Conservation (phyloP, 2,113 vertebrate species). For the Phyllopteryx taeniolatus region DNA sequence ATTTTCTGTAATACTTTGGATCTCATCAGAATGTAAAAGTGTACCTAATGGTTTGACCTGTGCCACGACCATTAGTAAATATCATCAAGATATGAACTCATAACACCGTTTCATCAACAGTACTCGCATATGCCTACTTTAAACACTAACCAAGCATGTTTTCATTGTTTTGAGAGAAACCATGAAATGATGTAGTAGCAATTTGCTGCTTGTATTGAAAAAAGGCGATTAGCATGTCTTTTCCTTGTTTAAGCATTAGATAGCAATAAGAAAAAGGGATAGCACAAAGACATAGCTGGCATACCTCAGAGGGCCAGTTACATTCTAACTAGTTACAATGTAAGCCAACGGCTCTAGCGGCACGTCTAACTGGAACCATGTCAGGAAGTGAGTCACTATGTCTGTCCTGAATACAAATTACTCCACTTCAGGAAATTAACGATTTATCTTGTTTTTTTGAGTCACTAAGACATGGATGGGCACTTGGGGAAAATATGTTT, state of each 20-base stretch:
- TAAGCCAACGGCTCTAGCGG: constrained; percentile 16
- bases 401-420: constrained; percentile 26
- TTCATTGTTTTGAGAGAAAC: neutral
- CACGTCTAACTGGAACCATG: constrained; percentile 41
- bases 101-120: neutral
- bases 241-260: neutral
- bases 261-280: neutral
- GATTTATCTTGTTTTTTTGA: constrained; percentile 23
- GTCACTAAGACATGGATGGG: constrained; percentile 24
- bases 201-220: neutral
- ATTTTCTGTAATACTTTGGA: neutral
- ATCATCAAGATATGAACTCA: neutral
- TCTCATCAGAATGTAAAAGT: neutral
- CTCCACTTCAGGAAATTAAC: constrained; percentile 35
- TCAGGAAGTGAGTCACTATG: constrained; percentile 59
- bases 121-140: neutral
- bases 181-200: neutral
- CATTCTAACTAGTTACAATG: neutral
- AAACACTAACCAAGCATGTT: neutral
- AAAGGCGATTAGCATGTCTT: neutral
- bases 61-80: neutral
- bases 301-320: neutral
- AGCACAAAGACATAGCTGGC: constrained; percentile 2
- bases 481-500: neutral
- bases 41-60: neutral